Evolutionary conservation across 2,113 vertebrate species (phyloP).

Genomic region (Calidris pygmaea): DNA sequence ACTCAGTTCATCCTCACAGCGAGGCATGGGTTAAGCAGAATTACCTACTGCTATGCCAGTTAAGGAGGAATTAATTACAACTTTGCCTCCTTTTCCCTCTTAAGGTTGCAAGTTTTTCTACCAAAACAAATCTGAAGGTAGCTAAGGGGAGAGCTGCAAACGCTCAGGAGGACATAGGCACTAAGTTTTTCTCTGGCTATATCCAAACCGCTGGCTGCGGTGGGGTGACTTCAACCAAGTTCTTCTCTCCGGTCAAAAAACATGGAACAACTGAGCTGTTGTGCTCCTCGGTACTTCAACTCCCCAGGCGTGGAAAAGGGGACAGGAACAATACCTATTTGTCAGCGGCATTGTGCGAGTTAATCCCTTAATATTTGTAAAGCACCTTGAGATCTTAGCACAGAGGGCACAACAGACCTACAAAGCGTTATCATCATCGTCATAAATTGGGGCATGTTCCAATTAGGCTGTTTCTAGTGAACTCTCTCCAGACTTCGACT

Average conservation of each 20-base stretch:
- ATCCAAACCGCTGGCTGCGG: neutral
- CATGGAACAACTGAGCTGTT: neutral
- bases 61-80: conserved; percentile 53
- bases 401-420: neutral
- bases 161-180: neutral
- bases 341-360: neutral
- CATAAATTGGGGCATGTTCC: neutral
- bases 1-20: conserved; percentile 45
- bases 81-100: conserved; percentile 2
- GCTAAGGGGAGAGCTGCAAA: neutral
- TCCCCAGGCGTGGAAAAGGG: neutral
- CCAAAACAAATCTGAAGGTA: neutral
- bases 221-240: fast-evolving
- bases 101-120: neutral
- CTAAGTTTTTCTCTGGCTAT: neutral
- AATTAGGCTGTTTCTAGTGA: neutral
- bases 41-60: conserved; percentile 49
- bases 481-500: neutral
- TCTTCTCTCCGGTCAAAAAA: neutral
- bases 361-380: neutral
- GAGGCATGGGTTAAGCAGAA: conserved; percentile 57
- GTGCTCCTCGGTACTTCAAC: neutral
- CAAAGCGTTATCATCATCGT: neutral
- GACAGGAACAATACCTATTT: neutral
- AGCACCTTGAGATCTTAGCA: neutral